A percentile compares a stretch with the other conserved stretches of the same genome.
Evolutionary conservation across 1,140 invertebrate genomes (phyloP).

Genomic region (Drosophila tropicalis): DNA sequence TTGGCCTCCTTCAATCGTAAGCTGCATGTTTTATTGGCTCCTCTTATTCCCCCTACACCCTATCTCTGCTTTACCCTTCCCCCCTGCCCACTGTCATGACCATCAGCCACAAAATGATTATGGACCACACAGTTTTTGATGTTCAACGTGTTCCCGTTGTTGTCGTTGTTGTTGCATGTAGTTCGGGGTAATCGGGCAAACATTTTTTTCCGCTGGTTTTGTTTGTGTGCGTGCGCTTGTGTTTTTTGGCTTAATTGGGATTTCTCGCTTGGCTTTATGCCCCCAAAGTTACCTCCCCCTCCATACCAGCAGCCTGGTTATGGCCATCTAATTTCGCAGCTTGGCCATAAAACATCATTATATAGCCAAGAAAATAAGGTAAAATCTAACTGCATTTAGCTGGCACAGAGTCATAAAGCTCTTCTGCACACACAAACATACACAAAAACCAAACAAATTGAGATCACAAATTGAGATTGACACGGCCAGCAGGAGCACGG

Average conservation of each 20-base stretch:
- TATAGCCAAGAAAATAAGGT: conserved; percentile 30
- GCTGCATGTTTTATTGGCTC: conserved; percentile 72
- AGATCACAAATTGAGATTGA: conserved; percentile 11
- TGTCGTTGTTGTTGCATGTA: conserved; percentile 5
- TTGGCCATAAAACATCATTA: conserved; percentile 56
- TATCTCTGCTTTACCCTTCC: too few relatives aligned
- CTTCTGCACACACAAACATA: conserved; percentile 17
- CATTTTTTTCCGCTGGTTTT: neutral
- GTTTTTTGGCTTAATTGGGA: conserved; percentile 40
- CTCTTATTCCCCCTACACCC: conserved; percentile 1
- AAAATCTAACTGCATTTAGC: conserved; percentile 12
- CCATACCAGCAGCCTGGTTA: neutral
- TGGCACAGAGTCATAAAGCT: conserved; percentile 2
- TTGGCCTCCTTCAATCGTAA: conserved; percentile 56
- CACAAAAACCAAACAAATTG: conserved; percentile 21
- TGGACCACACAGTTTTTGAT: conserved; percentile 24
- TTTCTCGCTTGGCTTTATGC: conserved; percentile 34
- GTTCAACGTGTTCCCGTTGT: conserved; percentile 6
- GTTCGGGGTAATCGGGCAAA: conserved; percentile 17
- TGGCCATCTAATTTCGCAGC: conserved; percentile 50
- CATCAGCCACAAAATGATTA: conserved; percentile 19
- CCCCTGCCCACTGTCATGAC: too few relatives aligned
- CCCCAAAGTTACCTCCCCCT: neutral
- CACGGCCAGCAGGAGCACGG: neutral
- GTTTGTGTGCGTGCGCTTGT: neutral